phyloP scores from a whole-genome alignment of 37 sponge, comb jelly and placozoan species.

The Agelas oroides region DNA sequence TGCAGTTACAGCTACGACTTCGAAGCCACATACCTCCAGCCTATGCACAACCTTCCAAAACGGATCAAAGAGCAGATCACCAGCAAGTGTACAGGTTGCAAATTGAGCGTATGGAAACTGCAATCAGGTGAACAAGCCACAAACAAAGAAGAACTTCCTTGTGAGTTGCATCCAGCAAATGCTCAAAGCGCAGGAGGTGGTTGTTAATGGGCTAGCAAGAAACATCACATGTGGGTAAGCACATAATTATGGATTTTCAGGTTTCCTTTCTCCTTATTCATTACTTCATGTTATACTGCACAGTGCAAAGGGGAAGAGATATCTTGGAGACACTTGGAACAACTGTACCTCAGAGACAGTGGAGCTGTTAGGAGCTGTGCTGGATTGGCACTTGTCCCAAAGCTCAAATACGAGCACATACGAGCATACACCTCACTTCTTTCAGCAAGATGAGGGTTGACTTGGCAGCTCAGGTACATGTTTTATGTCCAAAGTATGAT shows the following conservation, averaged over 20 bases:
- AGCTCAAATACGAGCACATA: conserved; percentile 66
- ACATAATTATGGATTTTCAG: too few species aligned
- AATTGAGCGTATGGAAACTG: conserved; percentile 60
- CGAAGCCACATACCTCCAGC: conserved; percentile 7
- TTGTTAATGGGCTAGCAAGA: conserved; percentile 19
- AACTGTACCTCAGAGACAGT: conserved; percentile 30
- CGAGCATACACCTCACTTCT: conserved; percentile 45
- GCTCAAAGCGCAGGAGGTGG: conserved; percentile 34
- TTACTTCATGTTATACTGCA: too few species aligned
- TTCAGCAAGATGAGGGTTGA: conserved; percentile 70
- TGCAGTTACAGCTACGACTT: conserved; percentile 28
- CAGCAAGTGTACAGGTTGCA: conserved; percentile 16
- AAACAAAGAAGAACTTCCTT: conserved; percentile 17
- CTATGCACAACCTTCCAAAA: conserved; percentile 47
- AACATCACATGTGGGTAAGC: conserved; percentile 40
- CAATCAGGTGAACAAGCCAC: conserved; percentile 33
- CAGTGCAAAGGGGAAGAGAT: conserved; percentile 31
- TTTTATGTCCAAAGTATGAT: neutral
- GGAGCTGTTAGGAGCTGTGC: too few species aligned
- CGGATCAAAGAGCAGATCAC: conserved; percentile 37
- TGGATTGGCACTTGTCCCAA: conserved; percentile 38
- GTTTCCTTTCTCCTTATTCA: too few species aligned
- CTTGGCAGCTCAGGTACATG: conserved; percentile 56
- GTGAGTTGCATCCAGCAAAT: too few species aligned
- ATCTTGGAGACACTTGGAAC: conserved; percentile 30